A percentile compares a stretch with the other conserved stretches of the same genome.
Conservation (phyloP, 2,113 vertebrate species). For the Chaetura pelagica region DNA sequence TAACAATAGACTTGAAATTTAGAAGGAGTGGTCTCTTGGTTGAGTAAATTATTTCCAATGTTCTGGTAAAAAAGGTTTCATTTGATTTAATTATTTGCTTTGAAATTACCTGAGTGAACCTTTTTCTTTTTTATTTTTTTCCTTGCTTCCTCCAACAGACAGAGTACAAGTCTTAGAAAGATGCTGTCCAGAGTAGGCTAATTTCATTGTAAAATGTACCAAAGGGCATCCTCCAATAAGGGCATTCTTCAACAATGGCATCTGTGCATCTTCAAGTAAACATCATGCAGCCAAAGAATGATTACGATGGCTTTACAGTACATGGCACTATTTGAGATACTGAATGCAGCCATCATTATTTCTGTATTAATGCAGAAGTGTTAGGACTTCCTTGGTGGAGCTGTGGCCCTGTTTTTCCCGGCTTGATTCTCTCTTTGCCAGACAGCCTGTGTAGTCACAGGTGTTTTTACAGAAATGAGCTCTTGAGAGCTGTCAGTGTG, state of each 20-base stretch:
- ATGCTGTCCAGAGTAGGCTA: background rate
- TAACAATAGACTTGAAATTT: background rate
- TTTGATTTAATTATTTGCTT: background rate
- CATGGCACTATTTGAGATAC: background rate
- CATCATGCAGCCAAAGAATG: background rate
- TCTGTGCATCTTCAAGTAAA: background rate
- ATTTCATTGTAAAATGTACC: background rate
- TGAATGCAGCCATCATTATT: background rate
- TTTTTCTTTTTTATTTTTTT: background rate
- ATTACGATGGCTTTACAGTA: background rate
- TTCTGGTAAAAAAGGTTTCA: background rate
- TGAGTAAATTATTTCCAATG: background rate
- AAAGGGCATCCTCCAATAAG: background rate
- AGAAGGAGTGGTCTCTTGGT: background rate
- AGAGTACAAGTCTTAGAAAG: background rate
- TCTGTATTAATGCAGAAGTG: background rate
- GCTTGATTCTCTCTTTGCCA: background rate
- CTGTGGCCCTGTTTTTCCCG: background rate
- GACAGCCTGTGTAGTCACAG: background rate
- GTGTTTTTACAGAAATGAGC: background rate
- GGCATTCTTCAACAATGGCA: too few relatives aligned
- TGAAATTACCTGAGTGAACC: background rate
- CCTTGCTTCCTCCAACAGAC: background rate
- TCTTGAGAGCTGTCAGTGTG: background rate
- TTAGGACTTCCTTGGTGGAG: background rate